Base-by-base conservation (phyloP, 2,888 invertebrate species). In the Andrena fulva region DNA sequence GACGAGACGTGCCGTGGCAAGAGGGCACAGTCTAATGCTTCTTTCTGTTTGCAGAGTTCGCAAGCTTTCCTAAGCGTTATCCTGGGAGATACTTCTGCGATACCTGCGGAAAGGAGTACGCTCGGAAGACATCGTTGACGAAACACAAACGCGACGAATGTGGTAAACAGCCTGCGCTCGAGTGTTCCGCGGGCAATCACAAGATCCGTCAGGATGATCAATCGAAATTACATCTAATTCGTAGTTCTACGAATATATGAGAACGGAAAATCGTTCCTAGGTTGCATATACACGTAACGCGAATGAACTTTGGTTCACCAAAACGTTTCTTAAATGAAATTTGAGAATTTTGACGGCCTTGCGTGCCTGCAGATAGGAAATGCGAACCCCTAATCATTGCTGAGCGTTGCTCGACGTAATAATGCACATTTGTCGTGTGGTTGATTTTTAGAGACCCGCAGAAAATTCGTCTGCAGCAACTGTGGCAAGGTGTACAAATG, bases 111-210 rank as follows among this genome's bases (percentile, higher is more conserved):
- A 93, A 90, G 79, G 82, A 84, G 33, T 94, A 94, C 83, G 90
- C 86, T 6, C 91, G 92, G 89, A 93, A 92, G 75, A 88, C 90
- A 24, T 91, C 91, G 7, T 71, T 92, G 69, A 87, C 86, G 79
- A 89, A 92, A 27, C 94, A 93, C 76, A 87, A 91, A 27, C 86
- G 91, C 16, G 88, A 94, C 69, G 94, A 94, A 81, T 94, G 95
- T 77, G 94, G 94, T 8, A 94, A 94, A 76, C 93, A 93, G 64
- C 94, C 94, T 8, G 92, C 91, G 84, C 94, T 94, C 86, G 85
- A 81, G 33, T 94, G 94, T 80, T 87, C 91, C 6, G 60, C 91
- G 16, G 94, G 94, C 84, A 76, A 82, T 27, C 89, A 90, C 68
- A 92, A 91, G 77, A 89, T 91, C 31, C 93, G 92, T 73, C 90